Percentiles rank a stretch among this genome's conserved stretches.
Conservation (phyloP, 2,113 vertebrate genomes). For the Pangasianodon hypophthalmus region DNA sequence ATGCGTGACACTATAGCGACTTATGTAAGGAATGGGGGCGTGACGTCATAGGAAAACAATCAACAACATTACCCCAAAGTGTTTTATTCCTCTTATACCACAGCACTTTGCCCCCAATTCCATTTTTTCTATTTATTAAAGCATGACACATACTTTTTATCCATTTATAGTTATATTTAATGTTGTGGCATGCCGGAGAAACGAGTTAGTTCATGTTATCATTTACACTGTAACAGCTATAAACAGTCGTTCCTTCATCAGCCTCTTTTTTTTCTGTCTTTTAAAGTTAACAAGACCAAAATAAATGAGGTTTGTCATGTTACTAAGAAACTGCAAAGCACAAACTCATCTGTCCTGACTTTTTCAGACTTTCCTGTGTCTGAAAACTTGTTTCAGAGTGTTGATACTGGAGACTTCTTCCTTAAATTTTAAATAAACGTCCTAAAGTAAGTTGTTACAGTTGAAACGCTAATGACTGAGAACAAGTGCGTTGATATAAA, state of each 20-base stretch:
- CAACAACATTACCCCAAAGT: neutral
- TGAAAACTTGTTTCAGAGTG: neutral
- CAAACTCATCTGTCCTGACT: no score
- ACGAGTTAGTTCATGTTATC: neutral
- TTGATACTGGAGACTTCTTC: neutral
- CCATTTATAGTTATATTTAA: neutral
- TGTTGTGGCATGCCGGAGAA: neutral
- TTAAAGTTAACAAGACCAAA: neutral
- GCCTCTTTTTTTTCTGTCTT: neutral
- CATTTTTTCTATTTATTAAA: neutral
- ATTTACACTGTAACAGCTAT: neutral
- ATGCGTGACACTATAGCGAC: neutral
- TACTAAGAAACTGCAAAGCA: no score
- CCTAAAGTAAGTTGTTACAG: neutral
- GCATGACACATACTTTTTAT: neutral
- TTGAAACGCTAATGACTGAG: no score
- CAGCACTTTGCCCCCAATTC: neutral
- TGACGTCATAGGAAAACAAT: neutral
- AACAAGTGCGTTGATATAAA: no score
- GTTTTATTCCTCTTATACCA: neutral
- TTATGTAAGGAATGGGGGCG: neutral
- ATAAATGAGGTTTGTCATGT: no score
- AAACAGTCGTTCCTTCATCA: neutral
- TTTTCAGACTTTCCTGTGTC: neutral
- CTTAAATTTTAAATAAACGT: neutral